Evolutionary conservation across 1,140 invertebrate genomes (phyloP).

Genomic region (Diorhabda elongata): DNA sequence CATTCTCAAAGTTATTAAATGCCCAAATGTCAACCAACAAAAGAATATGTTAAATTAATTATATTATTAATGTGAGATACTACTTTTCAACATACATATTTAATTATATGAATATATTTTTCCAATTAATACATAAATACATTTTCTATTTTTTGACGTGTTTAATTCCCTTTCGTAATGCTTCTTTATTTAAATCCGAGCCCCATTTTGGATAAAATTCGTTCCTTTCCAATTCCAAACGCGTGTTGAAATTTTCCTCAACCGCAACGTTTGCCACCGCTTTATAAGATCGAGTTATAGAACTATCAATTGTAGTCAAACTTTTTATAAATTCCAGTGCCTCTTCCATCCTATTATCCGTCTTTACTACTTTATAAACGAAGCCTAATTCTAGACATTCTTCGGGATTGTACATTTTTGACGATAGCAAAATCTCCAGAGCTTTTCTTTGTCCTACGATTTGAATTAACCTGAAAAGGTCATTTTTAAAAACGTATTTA

Average conservation of each 20-base stretch:
- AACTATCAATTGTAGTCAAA: background rate
- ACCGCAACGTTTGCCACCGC: background rate
- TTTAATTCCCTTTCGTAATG: conserved; percentile 11
- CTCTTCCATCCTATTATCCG: conserved; percentile 3
- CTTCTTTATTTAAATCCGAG: conserved; percentile 11
- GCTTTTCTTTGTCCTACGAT: conserved; percentile 11
- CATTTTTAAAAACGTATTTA: background rate
- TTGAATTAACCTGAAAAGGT: conserved; percentile 12
- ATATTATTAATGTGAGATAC: no score
- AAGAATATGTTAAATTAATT: no score
- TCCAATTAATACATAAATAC: background rate
- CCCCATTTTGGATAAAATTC: conserved; percentile 15
- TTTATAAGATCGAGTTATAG: conserved; percentile 7
- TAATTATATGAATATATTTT: no score
- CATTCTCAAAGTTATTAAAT: no score
- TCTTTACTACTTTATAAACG: conserved; percentile 8
- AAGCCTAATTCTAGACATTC: conserved; percentile 13
- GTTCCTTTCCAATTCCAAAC: conserved; percentile 5
- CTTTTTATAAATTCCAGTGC: conserved; percentile 11
- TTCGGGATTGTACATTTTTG: conserved; percentile 13
- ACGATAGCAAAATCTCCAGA: conserved; percentile 6
- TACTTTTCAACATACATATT: no score
- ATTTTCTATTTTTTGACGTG: conserved; percentile 3
- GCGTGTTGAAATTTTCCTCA: conserved; percentile 1
- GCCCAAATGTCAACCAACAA: no score